Base-by-base conservation (phyloP, 2,888 invertebrate species). In the Zaprionus lineosus region DNA sequence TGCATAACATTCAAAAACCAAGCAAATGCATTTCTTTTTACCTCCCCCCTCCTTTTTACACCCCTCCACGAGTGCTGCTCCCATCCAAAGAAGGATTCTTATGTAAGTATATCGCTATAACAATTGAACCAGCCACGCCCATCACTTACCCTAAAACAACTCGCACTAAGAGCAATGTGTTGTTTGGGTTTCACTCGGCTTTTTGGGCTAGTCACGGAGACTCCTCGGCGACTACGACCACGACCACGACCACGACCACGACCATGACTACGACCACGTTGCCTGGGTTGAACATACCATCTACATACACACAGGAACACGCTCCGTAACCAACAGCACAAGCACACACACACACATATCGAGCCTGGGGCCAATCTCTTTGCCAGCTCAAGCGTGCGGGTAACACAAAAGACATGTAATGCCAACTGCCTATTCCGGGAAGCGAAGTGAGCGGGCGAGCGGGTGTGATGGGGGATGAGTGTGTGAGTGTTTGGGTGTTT, bases 161-260 rank as follows among this genome's bases (percentile, higher is more conserved):
- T 73, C 53, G 70, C 69, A 69, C 83, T 82, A 78, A 78, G 83
- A 78, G 83, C 78, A 78, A 82, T 78, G 75, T 72, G 82, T 73
- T 78, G 78, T 78, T 78, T 82, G 77, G 68, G 37, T 48, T 68
- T 63, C 61, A 50, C 31, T 29, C 34, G 6, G 6, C 2, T 24
- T 24, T 24, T 31, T 2, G 14, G 14, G 12, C 31, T 11, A 31
- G 31, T 31, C 7, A 15, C 19, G 16, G 39, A 8, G 12, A 18
- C 59, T 12, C 41, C 40, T 8, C 21, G 14, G 7, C 8, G 31
- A 5, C 31, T 31, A 14, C 31, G 31, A 11, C 2, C 24, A 12
- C 11, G 21, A 24, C 39, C 5, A 24, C 24, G 6, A 4, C 2
- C 8, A n/a, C n/a, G 6, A 24, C 6, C 8, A 8, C 24, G 7